Percentiles rank a stretch among this genome's conserved stretches.
These are phyloP conservation scores for Diarsia dahlii DNA, from an alignment of 2,888 invertebrate species.

Conservation along the genomic window DNA sequence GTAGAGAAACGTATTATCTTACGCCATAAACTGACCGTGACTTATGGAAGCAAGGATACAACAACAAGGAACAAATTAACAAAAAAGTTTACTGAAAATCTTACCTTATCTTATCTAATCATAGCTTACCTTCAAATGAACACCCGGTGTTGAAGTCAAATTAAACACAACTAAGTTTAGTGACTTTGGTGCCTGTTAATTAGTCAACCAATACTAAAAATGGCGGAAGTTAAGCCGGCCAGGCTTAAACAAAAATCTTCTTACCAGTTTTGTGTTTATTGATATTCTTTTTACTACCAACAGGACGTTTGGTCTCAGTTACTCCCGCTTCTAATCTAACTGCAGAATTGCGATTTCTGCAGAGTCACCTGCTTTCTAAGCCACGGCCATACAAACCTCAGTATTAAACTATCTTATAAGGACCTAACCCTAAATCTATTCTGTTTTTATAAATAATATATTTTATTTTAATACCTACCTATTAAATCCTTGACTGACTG, in stretches of 20 bases:
- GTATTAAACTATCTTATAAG: slow-evolving; percentile 31
- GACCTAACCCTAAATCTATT: slow-evolving; percentile 39
- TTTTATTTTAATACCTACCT: slow-evolving; percentile 63
- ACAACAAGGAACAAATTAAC: too few relatives aligned
- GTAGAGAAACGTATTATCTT: slow-evolving; percentile 9
- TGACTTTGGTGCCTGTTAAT: too few relatives aligned
- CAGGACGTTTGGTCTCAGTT: background rate
- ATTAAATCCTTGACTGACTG: slow-evolving; percentile 62
- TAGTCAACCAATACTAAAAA: too few relatives aligned
- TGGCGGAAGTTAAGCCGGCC: too few relatives aligned
- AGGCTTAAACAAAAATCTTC: too few relatives aligned
- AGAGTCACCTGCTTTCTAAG: background rate
- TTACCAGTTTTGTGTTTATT: too few relatives aligned
- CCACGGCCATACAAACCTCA: slow-evolving; percentile 17
- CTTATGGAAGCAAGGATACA: slow-evolving; percentile 11
- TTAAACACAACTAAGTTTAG: too few relatives aligned
- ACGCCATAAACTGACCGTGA: slow-evolving; percentile 33
- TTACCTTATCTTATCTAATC: too few relatives aligned
- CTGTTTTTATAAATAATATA: slow-evolving; percentile 53
- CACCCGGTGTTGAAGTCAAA: too few relatives aligned
- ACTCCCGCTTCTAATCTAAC: background rate
- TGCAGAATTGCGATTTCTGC: background rate
- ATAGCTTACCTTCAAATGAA: too few relatives aligned
- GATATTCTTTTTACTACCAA: too few relatives aligned
- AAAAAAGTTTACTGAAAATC: too few relatives aligned